phyloP scores from a whole-genome alignment of 2,797 vertebrate genomes.

The Linurgus olivaceus region DNA sequence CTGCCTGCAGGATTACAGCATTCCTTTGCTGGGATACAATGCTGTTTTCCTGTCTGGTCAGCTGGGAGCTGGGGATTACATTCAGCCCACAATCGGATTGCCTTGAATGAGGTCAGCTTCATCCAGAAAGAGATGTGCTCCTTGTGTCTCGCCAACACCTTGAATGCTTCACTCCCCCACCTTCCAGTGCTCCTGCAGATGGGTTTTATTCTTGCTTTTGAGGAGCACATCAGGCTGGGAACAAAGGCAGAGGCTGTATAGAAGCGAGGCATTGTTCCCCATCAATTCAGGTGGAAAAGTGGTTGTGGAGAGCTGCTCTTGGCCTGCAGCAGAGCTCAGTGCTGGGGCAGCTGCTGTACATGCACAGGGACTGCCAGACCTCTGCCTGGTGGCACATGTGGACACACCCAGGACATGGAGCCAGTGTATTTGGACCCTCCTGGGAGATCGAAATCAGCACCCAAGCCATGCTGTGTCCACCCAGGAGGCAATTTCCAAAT shows the following conservation, averaged over 20 bases:
- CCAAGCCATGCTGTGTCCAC: background rate
- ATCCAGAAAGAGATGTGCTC: background rate
- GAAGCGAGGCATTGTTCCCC: conserved; percentile 37
- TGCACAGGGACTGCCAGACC: background rate
- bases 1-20: conserved; percentile 1
- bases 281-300: background rate
- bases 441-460: background rate
- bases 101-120: conserved; percentile 40
- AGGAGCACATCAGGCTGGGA: background rate
- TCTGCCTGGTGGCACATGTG: background rate
- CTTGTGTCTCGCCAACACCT: background rate
- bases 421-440: background rate
- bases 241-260: conserved; percentile 15
- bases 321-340: background rate
- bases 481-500: background rate
- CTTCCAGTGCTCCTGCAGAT: background rate
- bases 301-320: background rate
- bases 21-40: conserved; percentile 16
- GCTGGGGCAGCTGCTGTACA: background rate
- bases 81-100: conserved; percentile 18
- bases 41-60: background rate
- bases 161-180: background rate
- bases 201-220: conserved; percentile 46
- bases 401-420: accelerated
- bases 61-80: background rate